A percentile compares a stretch with the other conserved stretches of the same genome.
These are phyloP conservation scores for Neoitamus cyanurus DNA, from an alignment of 2,888 invertebrate genomes.

Conservation along the genomic window DNA sequence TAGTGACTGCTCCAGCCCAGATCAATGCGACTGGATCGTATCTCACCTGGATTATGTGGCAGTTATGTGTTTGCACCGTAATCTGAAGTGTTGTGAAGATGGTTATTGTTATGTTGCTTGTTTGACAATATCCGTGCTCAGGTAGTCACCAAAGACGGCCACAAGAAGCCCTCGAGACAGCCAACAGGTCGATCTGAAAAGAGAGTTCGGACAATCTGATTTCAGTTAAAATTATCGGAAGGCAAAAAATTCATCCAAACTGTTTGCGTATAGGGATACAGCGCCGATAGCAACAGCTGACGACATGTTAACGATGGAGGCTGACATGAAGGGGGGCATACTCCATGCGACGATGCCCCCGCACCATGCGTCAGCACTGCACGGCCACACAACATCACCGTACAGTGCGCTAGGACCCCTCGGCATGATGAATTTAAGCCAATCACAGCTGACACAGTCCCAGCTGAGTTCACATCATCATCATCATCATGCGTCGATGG, in stretches of 20 bases:
- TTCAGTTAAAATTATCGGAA: neutral
- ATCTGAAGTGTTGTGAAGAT: constrained; percentile 38
- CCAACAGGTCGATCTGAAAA: neutral
- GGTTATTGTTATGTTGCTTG: constrained; percentile 26
- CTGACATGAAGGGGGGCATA: constrained; percentile 89
- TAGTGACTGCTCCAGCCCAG: neutral
- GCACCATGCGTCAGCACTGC: constrained; percentile 76
- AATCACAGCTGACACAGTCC: constrained; percentile 73
- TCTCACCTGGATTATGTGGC: constrained; percentile 4
- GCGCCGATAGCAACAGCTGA: constrained; percentile 59
- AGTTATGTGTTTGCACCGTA: constrained; percentile 12
- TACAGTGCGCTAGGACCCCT: constrained; percentile 82
- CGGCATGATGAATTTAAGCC: constrained; percentile 75
- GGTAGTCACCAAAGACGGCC: constrained; percentile 11
- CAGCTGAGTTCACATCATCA: constrained; percentile 71
- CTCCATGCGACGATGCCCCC: constrained; percentile 88
- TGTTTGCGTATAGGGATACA: constrained; percentile 81
- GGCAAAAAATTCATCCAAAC: constrained; percentile 68
- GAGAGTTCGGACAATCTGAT: neutral
- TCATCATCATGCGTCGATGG: constrained; percentile 60
- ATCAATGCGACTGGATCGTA: neutral
- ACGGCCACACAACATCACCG: constrained; percentile 71
- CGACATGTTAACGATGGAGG: constrained; percentile 92
- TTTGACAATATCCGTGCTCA: constrained; percentile 26
- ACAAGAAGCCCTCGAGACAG: neutral